A percentile compares a stretch with the other conserved stretches of the same genome.
phyloP scores from a whole-genome alignment of 2,797 vertebrate species.

The Chaunax sp. region DNA sequence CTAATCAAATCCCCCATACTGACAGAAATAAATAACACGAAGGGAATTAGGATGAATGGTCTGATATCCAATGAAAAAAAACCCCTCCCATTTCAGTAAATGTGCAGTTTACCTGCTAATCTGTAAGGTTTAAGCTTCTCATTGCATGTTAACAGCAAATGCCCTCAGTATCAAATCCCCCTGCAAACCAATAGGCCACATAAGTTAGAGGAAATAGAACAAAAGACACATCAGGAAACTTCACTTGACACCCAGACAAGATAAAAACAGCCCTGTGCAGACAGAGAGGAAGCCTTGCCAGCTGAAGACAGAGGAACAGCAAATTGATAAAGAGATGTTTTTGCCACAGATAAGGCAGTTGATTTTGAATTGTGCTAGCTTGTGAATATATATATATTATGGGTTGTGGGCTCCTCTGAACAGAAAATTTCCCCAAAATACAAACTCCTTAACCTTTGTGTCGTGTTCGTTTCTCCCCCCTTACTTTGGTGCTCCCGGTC shows the following conservation, averaged over 20 bases:
- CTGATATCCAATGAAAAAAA: background rate
- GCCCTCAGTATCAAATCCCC: conserved; percentile 16
- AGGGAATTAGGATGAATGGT: background rate
- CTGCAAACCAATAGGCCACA: conserved; percentile 30
- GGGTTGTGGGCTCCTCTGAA: background rate
- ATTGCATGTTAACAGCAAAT: conserved; percentile 22
- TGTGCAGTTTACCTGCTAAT: conserved; percentile 14
- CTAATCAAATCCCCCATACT: background rate
- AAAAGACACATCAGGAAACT: conserved; percentile 22
- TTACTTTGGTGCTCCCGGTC: too few relatives aligned
- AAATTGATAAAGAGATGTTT: conserved; percentile 1
- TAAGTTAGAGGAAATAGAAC: conserved; percentile 33
- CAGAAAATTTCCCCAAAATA: background rate
- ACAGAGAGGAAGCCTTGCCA: conserved; percentile 5
- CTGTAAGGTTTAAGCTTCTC: conserved; percentile 24
- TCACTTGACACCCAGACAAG: conserved; percentile 23
- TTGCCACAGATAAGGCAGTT: conserved; percentile 3
- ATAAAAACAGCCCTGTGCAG: conserved; percentile 14
- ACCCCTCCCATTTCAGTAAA: conserved; percentile 3
- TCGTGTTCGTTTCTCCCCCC: too few relatives aligned
- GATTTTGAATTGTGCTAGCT: background rate
- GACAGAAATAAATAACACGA: background rate
- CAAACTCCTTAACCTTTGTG: too few relatives aligned
- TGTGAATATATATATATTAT: background rate
- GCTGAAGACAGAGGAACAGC: conserved; percentile 9